Evolutionary conservation across 2,797 vertebrate genomes (phyloP), one percentile per base, ranked within the genome.

Genomic region (Karalla daura): DNA sequence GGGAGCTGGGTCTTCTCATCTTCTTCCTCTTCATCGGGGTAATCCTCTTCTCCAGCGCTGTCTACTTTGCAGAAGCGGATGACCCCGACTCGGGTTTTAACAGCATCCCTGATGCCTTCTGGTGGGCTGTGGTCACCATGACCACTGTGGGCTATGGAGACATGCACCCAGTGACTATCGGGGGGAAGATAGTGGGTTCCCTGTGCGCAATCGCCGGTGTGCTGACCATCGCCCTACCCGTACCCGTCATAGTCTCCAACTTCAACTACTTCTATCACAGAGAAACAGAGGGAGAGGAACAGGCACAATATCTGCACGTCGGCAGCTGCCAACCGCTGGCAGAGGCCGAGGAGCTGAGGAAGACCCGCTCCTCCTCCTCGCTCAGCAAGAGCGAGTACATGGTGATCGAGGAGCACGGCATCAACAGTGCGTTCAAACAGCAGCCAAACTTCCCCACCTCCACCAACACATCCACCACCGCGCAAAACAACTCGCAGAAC

Each of bases 111-210:
- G 98, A 99, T 23, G 97, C 97, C 1, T 99, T 99, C 93, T 99
- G 98, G 98, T 99, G 98, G 98, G 97, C 98, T 0, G 97, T 99
- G 74, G 98, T 99, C 30, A 98, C 98, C 87, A 99, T 99, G 98
- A 99, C 98, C 37, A 99, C 98, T 0, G 98, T 99, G 47, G 98
- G 98, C 47, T 99, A 99, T 0, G 98, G 98, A 15, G 98, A 99
- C 85, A 99, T 99, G 98, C 96, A 98, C 70, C 97, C 98, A 1
- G 96, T 98, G 77, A 99, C 98, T 28, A 98, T 99, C 4, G 97
- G 98, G 39, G 98, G 98, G 0, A 99, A 99, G 91, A 99, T 99
- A 0, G 98, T 99, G 59, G 98, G 97, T 0, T 98, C 98, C 0
- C 88, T 99, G 55, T 99, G 97, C 46, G 98, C 98, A 80, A 99